Evolutionary conservation across 2,797 vertebrate species (phyloP), one percentile per base, ranked within the genome.

Genomic region (Thalassophryne amazonica): DNA sequence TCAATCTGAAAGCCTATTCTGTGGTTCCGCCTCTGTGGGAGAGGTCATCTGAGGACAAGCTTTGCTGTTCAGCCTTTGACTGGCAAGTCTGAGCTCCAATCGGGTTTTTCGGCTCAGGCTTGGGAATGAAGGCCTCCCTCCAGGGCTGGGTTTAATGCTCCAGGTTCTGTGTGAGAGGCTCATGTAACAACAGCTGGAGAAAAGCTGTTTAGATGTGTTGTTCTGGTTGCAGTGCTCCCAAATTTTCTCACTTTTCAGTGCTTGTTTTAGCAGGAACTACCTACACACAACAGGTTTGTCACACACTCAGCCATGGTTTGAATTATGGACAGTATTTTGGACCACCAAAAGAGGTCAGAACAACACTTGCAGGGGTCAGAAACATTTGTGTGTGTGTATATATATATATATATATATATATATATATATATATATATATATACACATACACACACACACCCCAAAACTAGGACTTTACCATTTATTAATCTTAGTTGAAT

Each of bases 11-110:
- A 71, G 45, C 52, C 53, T 48, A 24, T 30, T 65, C 46, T 42
- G 49, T 5, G 7, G 56, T 20, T 43, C 53, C 13, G 45, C 66
- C 70, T 73, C 74, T 52, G 57, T 43, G 50, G 55, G 52, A 73
- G 58, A 76, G 78, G 80, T 86, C 76, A 64, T 60, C 69, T 45
- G 66, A 83, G 87, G 87, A 88, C 83, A 76, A 35, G 31, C 30
- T 49, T 70, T 20, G 20, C 39, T 28, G 73, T 60, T 64, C 56
- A 45, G 21, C 31, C 29, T 39, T 24, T 62, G 68, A 85, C 18
- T 42, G 80, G 65, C 76, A 62, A 63, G 37, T 35, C 38, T 10
- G 42, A 20, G 20, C 27, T 60, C 84, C 83, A 86, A 76, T 87
- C 35, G 21, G 22, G 32, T 46, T 11, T 45, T 9, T 22, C 31